Percentiles rank a stretch among this genome's conserved stretches.
Conservation (phyloP, 1,140 invertebrate species). For the Drosophila tsacasi region DNA sequence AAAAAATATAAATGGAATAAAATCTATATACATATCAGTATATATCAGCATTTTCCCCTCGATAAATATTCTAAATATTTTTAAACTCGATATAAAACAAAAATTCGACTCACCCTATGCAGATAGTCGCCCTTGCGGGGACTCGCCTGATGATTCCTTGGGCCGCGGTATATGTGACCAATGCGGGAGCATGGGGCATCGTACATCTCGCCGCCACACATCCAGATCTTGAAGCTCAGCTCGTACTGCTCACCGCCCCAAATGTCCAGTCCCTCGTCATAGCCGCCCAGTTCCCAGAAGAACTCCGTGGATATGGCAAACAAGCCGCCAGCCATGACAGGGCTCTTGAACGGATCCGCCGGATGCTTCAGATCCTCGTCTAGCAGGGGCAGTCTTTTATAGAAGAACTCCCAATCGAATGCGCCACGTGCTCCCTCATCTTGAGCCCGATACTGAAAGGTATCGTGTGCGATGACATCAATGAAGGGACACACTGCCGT, state of each 20-base stretch:
- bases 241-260: conserved; percentile 99
- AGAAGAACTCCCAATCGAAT: conserved; percentile 99
- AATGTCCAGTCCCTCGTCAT: conserved; percentile 95
- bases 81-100: background rate
- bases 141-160: conserved; percentile 63
- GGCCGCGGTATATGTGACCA: conserved; percentile 93
- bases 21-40: background rate
- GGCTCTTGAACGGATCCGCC: conserved; percentile 95
- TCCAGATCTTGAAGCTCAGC: conserved; percentile 98
- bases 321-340: conserved; percentile 97
- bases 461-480: conserved; percentile 97
- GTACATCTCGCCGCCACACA: conserved; percentile 96
- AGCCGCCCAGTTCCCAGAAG: conserved; percentile 98
- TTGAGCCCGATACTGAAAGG: conserved; percentile 96
- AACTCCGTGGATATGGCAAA: conserved; percentile 96
- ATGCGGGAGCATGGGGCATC: conserved; percentile 97
- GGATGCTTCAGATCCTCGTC: conserved; percentile 93
- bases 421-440: conserved; percentile 97
- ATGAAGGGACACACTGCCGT: conserved; percentile 98
- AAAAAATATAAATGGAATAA: background rate
- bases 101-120: conserved; percentile 56
- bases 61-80: background rate
- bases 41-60: background rate
- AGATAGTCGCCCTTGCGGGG: conserved; percentile 72
- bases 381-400: conserved; percentile 95